Evolutionary conservation across 2,113 vertebrate genomes (phyloP).

Genomic region (Zonotrichia leucophrys): DNA sequence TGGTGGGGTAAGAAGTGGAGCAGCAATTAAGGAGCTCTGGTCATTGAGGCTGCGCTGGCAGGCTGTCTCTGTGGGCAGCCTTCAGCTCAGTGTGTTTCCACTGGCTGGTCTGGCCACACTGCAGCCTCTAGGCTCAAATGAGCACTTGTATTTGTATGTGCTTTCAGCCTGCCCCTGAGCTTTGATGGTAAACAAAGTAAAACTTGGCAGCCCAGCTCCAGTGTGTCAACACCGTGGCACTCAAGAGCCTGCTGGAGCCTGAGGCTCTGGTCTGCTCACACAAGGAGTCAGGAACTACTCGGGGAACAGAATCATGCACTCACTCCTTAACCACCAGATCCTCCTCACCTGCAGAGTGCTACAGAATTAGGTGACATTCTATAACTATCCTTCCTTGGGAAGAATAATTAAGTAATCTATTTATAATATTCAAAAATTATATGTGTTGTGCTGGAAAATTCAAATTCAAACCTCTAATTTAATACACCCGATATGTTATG

Average conservation of each 20-base stretch:
- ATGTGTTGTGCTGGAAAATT: background rate
- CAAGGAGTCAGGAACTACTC: background rate
- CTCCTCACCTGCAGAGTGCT: background rate
- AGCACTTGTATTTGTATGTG: background rate
- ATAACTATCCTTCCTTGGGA: background rate
- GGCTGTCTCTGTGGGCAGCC: background rate
- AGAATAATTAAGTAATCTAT: background rate
- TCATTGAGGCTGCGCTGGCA: background rate
- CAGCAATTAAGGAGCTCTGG: background rate
- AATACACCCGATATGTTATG: background rate
- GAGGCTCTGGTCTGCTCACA: background rate
- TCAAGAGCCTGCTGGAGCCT: background rate
- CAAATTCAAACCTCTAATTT: background rate
- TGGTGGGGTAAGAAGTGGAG: background rate
- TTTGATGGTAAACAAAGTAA: background rate
- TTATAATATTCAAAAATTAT: background rate
- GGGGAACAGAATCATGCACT: background rate
- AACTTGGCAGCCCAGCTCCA: background rate
- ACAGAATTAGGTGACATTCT: background rate
- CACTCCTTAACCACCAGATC: background rate
- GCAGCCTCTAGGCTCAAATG: background rate
- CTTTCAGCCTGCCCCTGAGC: background rate
- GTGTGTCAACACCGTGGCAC: background rate
- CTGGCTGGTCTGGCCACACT: background rate
- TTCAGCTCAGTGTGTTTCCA: background rate